Conservation (phyloP, 2,113 vertebrate species). For the Galemys pyrenaicus region DNA sequence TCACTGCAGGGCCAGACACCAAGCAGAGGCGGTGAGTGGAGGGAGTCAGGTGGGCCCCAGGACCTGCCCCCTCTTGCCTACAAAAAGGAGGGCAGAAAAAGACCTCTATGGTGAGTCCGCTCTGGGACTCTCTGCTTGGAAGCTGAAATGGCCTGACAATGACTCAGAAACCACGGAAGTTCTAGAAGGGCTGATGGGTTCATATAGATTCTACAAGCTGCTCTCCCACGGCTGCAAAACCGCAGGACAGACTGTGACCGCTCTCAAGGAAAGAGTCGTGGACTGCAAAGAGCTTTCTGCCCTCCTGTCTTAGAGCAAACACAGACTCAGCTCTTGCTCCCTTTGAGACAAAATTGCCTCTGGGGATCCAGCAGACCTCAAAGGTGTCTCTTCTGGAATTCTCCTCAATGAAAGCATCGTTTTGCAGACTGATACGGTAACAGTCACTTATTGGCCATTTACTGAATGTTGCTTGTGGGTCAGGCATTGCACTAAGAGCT, state of each 20-base stretch:
- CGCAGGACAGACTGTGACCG: neutral
- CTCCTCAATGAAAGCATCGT: neutral
- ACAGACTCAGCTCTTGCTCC: neutral
- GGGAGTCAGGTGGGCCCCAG: fast-evolving
- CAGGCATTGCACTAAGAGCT: neutral
- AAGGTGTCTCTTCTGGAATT: neutral
- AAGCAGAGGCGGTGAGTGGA: neutral
- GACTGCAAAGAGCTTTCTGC: neutral
- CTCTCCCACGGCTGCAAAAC: neutral
- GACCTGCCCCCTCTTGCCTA: fast-evolving
- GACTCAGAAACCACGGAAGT: conserved; percentile 69
- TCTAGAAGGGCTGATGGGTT: conserved; percentile 13
- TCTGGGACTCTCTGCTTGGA: conserved; percentile 41
- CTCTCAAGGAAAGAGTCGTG: neutral
- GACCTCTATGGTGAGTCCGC: fast-evolving
- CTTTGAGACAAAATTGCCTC: neutral
- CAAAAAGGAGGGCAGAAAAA: neutral
- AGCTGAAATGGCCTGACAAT: neutral
- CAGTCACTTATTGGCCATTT: neutral
- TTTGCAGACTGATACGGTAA: neutral
- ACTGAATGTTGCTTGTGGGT: neutral
- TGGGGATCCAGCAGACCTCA: neutral
- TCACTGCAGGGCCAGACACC: neutral
- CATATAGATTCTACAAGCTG: neutral
- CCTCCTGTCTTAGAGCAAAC: conserved; percentile 21